These are phyloP conservation scores for Drosophila pseudotalamancana DNA, from an alignment of 2,888 invertebrate species.

Conservation along the genomic window DNA sequence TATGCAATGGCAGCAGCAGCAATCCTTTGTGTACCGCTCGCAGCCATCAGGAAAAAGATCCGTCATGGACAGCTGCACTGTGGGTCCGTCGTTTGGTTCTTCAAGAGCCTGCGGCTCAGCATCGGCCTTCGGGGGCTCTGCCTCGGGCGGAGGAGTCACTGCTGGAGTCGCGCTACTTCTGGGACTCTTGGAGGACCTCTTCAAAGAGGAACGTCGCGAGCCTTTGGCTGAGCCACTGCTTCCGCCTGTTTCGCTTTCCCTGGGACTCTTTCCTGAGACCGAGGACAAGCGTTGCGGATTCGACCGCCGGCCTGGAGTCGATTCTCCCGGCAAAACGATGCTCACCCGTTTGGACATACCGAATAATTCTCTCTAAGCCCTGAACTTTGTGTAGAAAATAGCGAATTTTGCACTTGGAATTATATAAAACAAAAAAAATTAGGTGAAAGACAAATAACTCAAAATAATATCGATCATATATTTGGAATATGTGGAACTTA, in stretches of 20 bases:
- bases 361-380: constrained; percentile 1
- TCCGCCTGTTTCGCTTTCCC: background rate
- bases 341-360: constrained; percentile 57
- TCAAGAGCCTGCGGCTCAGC: background rate
- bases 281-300: background rate
- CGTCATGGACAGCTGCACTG: constrained; percentile 1
- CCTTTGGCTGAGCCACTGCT: no score
- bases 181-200: no score
- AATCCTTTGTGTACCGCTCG: constrained; percentile 33
- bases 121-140: background rate
- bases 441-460: constrained; percentile 7
- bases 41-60: constrained; percentile 44
- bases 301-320: background rate
- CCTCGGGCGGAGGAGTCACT: fast-evolving
- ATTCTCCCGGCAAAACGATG: constrained; percentile 35
- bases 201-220: no score
- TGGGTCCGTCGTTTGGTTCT: background rate
- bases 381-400: background rate
- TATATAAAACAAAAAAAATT: background rate
- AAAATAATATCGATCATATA: background rate
- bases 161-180: no score
- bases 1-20: constrained; percentile 60
- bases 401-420: background rate
- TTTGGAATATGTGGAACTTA: background rate
- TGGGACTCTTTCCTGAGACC: background rate